Evolutionary conservation across 53 echinoderm and acorn worm genomes (phyloP).

Genomic region (Glandiceps talaboti): DNA sequence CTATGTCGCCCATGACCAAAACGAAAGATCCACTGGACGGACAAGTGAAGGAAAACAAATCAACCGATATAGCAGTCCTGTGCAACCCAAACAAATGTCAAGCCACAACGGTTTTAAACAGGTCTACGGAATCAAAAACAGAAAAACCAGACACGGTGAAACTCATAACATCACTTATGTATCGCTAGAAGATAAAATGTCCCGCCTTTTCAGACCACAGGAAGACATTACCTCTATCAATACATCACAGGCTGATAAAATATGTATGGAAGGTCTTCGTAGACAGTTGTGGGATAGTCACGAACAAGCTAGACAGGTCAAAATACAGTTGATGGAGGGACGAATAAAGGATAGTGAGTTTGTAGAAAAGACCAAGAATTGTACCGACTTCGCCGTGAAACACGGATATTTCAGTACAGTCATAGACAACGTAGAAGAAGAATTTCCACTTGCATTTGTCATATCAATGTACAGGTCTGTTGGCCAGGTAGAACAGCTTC

Average conservation of each 20-base stretch:
- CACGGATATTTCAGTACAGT: not conserved
- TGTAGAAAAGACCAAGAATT: not conserved
- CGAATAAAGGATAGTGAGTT: not conserved
- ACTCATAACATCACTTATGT: too few species aligned
- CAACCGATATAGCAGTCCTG: too few species aligned
- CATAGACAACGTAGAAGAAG: not conserved
- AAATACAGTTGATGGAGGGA: not conserved
- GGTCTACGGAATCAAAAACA: too few species aligned
- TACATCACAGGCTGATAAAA: not conserved
- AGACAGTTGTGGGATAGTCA: not conserved
- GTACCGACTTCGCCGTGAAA: not conserved
- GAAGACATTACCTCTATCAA: too few species aligned
- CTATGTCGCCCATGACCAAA: too few species aligned
- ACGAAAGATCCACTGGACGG: too few species aligned
- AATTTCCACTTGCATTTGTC: not conserved
- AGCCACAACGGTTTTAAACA: too few species aligned
- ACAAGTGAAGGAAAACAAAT: too few species aligned
- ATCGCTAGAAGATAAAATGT: too few species aligned
- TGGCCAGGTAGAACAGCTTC: constrained; percentile 32
- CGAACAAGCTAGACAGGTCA: not conserved
- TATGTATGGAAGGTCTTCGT: not conserved
- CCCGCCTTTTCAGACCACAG: too few species aligned
- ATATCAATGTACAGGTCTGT: constrained; percentile 1
- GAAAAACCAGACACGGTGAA: too few species aligned
- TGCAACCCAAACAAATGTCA: too few species aligned